Base-by-base conservation (phyloP, 2,888 invertebrate species). In the Aplocera efformata region DNA sequence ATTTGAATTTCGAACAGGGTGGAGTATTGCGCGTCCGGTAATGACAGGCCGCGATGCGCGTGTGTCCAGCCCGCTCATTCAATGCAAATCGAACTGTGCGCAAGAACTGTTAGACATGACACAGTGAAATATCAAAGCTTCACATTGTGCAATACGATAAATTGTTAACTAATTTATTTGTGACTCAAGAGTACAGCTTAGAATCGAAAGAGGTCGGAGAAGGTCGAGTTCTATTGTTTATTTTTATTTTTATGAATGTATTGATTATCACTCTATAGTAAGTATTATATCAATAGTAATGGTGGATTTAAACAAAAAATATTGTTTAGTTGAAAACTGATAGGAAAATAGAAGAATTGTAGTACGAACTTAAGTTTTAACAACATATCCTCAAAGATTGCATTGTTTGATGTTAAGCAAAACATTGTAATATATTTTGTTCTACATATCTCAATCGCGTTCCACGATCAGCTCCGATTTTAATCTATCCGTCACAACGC, bases 61-160 rank as follows among this genome's bases (percentile, higher is more conserved):
- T 81, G 72, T 80, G 84, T 83, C 86, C 85, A 77, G 82, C 78
- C 76, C 79, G 76, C 66, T 72, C 81, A 86, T 86, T 86, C 85
- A 84, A 86, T 86, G 86, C 85, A 79, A 86, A 86, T 86, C 54
- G 50, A 42, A 58, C 47, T 33, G 48, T 47, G 60, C 57, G 55
- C 58, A 69, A 51, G 63, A 72, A 73, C 56, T 52, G 60, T 60
- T 78, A 81, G 81, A 82, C 67, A 72, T 57, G 79, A 63, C 74
- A 63, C 50, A 29, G 31, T 41, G 42, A 48, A 48, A 45, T 35
- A 40, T 45, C 40, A 45, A 45, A 25, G 40, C 36, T 45, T 40
- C 26, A 30, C 29, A 35, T 35, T 33, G 23, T 23, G 35, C 23
- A 45, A 33, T 36, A 26, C 22, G 36, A 26, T 43, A 33, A 17